These are phyloP conservation scores for Bubo bubo DNA, from an alignment of 2,113 vertebrate genomes.

Conservation along the genomic window DNA sequence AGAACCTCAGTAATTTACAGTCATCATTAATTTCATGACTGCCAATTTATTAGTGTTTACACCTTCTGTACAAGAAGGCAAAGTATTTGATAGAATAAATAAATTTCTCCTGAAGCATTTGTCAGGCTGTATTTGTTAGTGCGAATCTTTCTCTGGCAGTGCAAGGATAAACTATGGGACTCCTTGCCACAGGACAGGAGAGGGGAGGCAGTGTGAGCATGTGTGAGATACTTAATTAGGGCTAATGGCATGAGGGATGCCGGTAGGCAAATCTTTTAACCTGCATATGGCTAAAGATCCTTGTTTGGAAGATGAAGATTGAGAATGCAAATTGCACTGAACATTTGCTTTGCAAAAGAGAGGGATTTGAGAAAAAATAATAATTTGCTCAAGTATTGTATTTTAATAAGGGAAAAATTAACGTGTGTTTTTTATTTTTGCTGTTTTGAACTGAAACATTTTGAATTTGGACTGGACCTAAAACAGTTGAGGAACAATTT, in stretches of 20 bases:
- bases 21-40: slow-evolving; percentile 5
- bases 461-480: neutral
- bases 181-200: neutral
- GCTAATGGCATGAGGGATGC: neutral
- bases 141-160: neutral
- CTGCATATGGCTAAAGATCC: neutral
- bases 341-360: neutral
- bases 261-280: neutral
- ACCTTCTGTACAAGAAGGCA: neutral
- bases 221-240: neutral
- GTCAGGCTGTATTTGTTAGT: neutral
- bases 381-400: neutral
- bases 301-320: neutral
- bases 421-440: neutral
- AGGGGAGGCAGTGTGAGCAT: neutral
- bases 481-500: neutral
- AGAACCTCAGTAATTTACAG: slow-evolving; percentile 6
- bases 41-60: slow-evolving; percentile 29
- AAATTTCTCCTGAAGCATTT: neutral
- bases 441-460: neutral
- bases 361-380: neutral
- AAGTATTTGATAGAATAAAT: neutral
- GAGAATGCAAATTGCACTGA: neutral
- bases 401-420: neutral
- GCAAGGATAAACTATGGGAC: neutral